phyloP scores from a whole-genome alignment of 2,113 vertebrate genomes.

The Smithornis capensis region DNA sequence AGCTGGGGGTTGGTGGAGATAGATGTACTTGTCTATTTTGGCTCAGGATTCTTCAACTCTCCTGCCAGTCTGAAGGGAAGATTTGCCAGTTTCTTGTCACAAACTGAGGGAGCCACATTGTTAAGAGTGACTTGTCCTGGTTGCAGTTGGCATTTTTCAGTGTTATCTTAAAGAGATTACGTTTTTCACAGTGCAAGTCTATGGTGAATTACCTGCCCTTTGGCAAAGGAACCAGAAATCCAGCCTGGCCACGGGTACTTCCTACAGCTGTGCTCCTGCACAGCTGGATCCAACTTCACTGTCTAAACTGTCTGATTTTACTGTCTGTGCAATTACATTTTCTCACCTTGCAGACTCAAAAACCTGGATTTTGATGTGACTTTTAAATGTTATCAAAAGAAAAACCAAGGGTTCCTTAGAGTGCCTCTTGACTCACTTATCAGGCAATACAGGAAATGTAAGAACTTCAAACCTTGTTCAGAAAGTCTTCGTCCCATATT shows the following conservation, averaged over 20 bases:
- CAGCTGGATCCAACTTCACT: not conserved
- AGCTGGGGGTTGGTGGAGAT: not conserved
- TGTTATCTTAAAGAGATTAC: not conserved
- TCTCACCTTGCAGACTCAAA: not conserved
- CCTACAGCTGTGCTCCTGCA: not conserved
- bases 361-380: not conserved
- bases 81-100: not conserved
- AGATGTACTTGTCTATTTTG: not conserved
- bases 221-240: not conserved
- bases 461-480: not conserved
- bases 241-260: not conserved
- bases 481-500: not conserved
- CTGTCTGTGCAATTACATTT: not conserved
- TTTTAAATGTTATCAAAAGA: not conserved
- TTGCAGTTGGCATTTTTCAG: not conserved
- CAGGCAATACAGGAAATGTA: not conserved
- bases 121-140: not conserved
- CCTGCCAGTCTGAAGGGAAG: not conserved
- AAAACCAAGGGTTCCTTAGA: not conserved
- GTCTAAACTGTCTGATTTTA: not conserved
- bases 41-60: not conserved
- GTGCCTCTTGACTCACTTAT: not conserved
- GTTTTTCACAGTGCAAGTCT: not conserved
- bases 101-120: not conserved
- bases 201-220: not conserved